A percentile compares a stretch with the other conserved stretches of the same genome.
Evolutionary conservation across 2,888 invertebrate species (phyloP).

Genomic region (Brachylomia viminalis): DNA sequence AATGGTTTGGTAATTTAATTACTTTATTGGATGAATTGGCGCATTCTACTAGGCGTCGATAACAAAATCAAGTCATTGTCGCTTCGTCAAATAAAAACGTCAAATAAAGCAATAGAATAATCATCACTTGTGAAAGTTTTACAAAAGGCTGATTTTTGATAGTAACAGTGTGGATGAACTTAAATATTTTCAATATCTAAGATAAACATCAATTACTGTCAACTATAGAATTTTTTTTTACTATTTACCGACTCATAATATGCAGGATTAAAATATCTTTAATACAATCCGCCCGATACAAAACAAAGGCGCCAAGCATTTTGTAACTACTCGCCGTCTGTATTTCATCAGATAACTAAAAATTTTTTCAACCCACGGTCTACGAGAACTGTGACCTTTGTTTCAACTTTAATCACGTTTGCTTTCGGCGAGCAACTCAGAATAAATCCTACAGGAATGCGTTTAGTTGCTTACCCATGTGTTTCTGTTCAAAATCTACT

Average conservation of each 20-base stretch:
- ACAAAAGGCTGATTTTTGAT: no score
- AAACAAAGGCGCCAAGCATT: slow-evolving; percentile 68
- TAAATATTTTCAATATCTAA: background rate
- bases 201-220: slow-evolving; percentile 8
- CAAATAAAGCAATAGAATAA: background rate
- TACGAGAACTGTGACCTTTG: slow-evolving; percentile 73
- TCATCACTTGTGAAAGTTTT: background rate
- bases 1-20: slow-evolving; percentile 56
- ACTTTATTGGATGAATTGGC: slow-evolving; percentile 61
- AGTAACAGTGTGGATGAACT: no score
- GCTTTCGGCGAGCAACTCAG: slow-evolving; percentile 64
- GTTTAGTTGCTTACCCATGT: slow-evolving; percentile 32
- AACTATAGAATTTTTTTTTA: slow-evolving; percentile 22
- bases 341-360: slow-evolving; percentile 72
- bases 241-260: background rate
- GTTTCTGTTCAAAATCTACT: slow-evolving; percentile 43
- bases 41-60: slow-evolving; percentile 27
- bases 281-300: slow-evolving; percentile 58
- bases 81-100: background rate
- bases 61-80: slow-evolving; percentile 30
- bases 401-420: slow-evolving; percentile 74
- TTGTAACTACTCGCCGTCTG: slow-evolving; percentile 62
- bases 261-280: slow-evolving; percentile 43
- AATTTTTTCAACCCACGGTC: slow-evolving; percentile 68
- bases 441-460: slow-evolving; percentile 59